Evolutionary conservation across 2,113 vertebrate genomes (phyloP).

Genomic region (Tragelaphus strepsiceros): DNA sequence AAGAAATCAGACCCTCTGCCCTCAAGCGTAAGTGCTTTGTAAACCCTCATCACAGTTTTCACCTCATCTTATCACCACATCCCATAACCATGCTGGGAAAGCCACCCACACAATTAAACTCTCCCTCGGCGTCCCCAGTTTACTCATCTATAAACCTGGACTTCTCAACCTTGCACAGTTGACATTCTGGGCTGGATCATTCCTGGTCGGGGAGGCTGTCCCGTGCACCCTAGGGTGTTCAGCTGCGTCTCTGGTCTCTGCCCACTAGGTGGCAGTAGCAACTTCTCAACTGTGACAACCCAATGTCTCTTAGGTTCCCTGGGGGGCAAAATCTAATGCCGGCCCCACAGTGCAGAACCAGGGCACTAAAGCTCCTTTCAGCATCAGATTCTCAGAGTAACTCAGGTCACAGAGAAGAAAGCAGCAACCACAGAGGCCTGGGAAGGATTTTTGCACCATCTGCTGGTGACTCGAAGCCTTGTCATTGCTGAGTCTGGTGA

Average conservation of each 20-base stretch:
- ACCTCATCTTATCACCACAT: rapidly evolving
- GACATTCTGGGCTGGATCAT: not conserved
- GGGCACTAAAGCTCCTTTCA: not conserved
- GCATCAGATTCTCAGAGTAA: not conserved
- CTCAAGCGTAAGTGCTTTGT: not conserved
- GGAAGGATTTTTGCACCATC: not conserved
- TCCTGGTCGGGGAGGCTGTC: not conserved
- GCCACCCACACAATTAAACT: too few species aligned
- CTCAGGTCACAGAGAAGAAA: not conserved
- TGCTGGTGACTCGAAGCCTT: not conserved
- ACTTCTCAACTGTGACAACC: not conserved
- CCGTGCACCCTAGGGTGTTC: not conserved
- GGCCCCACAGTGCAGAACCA: too few species aligned
- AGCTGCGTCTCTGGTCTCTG: not conserved
- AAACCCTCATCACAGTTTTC: not conserved
- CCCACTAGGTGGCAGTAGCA: not conserved
- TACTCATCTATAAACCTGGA: not conserved
- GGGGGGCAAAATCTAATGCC: not conserved
- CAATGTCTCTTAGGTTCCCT: not conserved
- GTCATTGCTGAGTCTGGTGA: rapidly evolving
- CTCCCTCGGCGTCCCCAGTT: not conserved
- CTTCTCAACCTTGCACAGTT: not conserved
- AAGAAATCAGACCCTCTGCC: not conserved
- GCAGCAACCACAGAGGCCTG: rapidly evolving
- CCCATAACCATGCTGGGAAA: not conserved